Percentiles rank a stretch among this genome's conserved stretches.
Evolutionary conservation across 2,113 vertebrate species (phyloP).

Genomic region (Solea senegalensis): DNA sequence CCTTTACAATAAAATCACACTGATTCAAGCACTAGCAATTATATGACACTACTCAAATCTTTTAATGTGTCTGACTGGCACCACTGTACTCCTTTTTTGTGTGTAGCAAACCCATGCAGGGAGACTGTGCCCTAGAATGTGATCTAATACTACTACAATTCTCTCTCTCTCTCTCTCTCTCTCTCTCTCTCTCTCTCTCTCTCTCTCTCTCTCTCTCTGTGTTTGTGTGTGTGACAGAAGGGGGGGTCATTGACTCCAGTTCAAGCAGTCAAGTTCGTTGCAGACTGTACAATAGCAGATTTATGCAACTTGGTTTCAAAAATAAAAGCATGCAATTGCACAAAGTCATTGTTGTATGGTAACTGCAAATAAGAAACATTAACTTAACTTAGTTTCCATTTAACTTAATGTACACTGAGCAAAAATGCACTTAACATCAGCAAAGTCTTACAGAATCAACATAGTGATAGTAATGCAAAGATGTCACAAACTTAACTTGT

Average conservation of each 20-base stretch:
- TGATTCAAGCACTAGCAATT: neutral
- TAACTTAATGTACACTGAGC: too few species aligned
- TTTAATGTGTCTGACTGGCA: neutral
- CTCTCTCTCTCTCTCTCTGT: neutral
- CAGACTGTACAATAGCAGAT: conserved; percentile 11
- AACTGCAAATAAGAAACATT: too few species aligned
- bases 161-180: neutral
- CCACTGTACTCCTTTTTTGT: neutral
- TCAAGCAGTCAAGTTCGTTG: neutral
- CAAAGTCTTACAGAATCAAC: too few species aligned
- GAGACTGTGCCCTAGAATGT: too few species aligned
- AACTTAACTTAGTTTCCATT: too few species aligned
- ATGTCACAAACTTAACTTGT: too few species aligned
- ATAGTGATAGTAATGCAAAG: too few species aligned
- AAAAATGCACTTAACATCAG: too few species aligned
- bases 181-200: neutral
- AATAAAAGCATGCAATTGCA: conserved; percentile 41
- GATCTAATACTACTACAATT: neutral
- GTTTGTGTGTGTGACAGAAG: neutral
- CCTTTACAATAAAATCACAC: conserved; percentile 10
- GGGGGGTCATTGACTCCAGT: neutral
- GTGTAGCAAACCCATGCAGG: neutral
- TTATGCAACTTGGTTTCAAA: neutral
- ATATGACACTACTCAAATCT: neutral
- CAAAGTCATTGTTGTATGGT: neutral